A percentile compares a stretch with the other conserved stretches of the same genome.
These are phyloP conservation scores for Cataglyphis altisquamis DNA, from an alignment of 2,888 invertebrate species.

Conservation along the genomic window DNA sequence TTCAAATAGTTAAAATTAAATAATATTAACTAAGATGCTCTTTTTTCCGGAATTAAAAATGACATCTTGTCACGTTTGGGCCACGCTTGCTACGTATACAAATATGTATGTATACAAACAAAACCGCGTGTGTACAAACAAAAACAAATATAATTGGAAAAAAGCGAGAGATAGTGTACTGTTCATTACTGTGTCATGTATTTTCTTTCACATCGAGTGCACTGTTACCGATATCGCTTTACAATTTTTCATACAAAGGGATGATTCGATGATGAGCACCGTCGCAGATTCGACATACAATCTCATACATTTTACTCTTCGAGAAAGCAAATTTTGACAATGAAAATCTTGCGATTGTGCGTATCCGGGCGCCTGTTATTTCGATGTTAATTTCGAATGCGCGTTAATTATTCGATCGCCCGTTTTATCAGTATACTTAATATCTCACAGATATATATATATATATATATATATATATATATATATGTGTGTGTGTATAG, in stretches of 20 bases:
- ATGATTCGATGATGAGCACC: slow-evolving; percentile 73
- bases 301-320: not conserved
- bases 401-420: slow-evolving; percentile 56
- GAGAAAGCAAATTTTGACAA: not conserved
- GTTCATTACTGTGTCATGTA: slow-evolving; percentile 72
- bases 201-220: slow-evolving; percentile 79
- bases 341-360: not conserved
- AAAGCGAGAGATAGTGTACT: slow-evolving; percentile 40
- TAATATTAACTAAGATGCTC: not conserved
- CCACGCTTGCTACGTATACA: not conserved
- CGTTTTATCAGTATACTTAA: slow-evolving; percentile 61
- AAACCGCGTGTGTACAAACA: not conserved
- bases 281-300: slow-evolving; percentile 8
- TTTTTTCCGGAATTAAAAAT: not conserved
- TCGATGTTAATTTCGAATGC: slow-evolving; percentile 28
- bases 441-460: slow-evolving; percentile 56
- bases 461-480: too few species aligned
- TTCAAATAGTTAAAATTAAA: not conserved
- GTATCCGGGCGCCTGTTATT: not conserved
- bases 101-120: too few species aligned
- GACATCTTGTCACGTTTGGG: not conserved
- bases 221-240: slow-evolving; percentile 75
- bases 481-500: too few species aligned
- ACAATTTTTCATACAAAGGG: slow-evolving; percentile 75
- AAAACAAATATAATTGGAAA: not conserved